These are phyloP conservation scores for Napeogenes sylphis DNA, from an alignment of 2,888 invertebrate species.

Conservation along the genomic window DNA sequence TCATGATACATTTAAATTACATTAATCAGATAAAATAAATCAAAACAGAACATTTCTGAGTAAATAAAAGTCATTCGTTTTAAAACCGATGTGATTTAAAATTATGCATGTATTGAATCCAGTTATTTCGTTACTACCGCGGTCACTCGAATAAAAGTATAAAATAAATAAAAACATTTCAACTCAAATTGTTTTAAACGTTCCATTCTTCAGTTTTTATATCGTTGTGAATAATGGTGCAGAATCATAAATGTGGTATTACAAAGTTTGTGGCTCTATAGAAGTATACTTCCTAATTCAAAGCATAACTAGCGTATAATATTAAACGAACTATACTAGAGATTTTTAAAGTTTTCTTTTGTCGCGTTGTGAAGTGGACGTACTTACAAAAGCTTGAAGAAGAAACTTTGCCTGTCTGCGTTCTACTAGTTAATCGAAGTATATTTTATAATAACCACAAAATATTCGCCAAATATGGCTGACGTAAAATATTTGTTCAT, in stretches of 20 bases:
- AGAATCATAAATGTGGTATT: constrained; percentile 3
- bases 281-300: constrained; percentile 17
- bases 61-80: constrained; percentile 27
- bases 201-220: constrained; percentile 4
- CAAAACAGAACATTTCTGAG: constrained; percentile 15
- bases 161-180: constrained; percentile 17
- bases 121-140: constrained; percentile 27
- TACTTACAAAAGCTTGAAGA: constrained; percentile 32
- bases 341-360: constrained; percentile 34
- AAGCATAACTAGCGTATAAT: constrained; percentile 32
- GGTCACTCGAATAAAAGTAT: constrained; percentile 23
- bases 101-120: constrained; percentile 20
- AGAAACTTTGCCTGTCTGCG: constrained; percentile 31
- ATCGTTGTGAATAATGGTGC: background rate
- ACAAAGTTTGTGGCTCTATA: constrained; percentile 31
- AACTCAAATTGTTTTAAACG: constrained; percentile 9
- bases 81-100: constrained; percentile 26
- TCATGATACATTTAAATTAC: constrained; percentile 7
- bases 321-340: constrained; percentile 37
- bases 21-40: constrained; percentile 10
- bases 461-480: constrained; percentile 29
- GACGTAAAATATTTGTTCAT: background rate
- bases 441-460: constrained; percentile 19
- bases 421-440: constrained; percentile 51
- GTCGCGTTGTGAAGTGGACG: constrained; percentile 31